Base-by-base conservation (phyloP, 2,888 invertebrate species). In the Drosophila meridionalis region DNA sequence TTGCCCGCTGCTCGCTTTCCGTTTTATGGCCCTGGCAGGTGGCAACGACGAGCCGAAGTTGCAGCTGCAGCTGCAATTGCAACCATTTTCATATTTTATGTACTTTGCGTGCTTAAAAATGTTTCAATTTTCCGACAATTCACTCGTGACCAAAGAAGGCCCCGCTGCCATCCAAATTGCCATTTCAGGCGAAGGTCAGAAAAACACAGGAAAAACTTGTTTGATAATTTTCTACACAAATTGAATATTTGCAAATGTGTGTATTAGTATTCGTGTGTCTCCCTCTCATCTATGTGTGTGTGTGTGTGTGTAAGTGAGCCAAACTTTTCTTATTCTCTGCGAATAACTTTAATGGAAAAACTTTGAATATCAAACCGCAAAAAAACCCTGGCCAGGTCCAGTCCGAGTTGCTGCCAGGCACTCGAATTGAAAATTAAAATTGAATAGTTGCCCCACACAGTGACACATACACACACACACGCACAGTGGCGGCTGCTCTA, bases 281-380 rank as follows among this genome's bases (percentile, higher is more conserved):
- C n/a, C n/a, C 42, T n/a, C 42, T 7, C 43, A 8, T 30, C 30
- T 30, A 11, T 43, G 12, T 72, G 52, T 77, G 57, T 69, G 55
- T 61, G 53, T 38, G 30, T 45, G 45, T 62, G 50, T 50, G 68
- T 65, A 55, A 57, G 69, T 69, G 55, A 56, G 62, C 55, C 70
- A 87, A 87, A 87, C 76, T 87, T 87, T 89, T 81, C 84, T 79
- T 86, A 87, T 89, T 87, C 87, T 78, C 74, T 81, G 84, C 78
- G 77, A 83, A 86, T 88, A 87, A 87, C 87, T 89, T 87, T 87
- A 87, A 87, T 87, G 89, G 87, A 87, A 87, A 87, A 87, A 87
- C 87, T 87, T 87, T 87, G 83, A 81, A 87, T 86, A 87, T 78
- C 77, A 84, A 88, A 82, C 87, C 89, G 76, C 89, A 86, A 80